Conservation (phyloP, 2,113 vertebrate species). For the human region DNA sequence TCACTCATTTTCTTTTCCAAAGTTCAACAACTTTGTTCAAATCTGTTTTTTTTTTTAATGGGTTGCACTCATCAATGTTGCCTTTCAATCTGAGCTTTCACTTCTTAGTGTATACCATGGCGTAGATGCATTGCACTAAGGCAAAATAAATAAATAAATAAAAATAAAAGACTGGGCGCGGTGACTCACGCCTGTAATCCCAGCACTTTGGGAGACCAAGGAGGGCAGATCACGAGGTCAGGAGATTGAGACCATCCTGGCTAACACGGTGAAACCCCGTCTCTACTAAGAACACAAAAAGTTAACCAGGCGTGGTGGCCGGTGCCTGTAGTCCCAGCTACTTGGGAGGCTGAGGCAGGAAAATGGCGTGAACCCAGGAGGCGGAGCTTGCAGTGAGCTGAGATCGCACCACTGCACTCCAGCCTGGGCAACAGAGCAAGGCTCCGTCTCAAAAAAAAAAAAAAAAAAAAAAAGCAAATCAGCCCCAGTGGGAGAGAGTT, state of each 20-base stretch:
- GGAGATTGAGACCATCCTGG: too few relatives aligned
- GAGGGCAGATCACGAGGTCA: too few relatives aligned
- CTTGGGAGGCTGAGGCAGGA: too few relatives aligned
- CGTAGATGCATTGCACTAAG: not conserved
- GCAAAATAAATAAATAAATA: not conserved
- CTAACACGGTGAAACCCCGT: too few relatives aligned
- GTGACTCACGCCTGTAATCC: too few relatives aligned
- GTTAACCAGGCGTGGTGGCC: too few relatives aligned
- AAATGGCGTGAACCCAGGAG: rapidly evolving
- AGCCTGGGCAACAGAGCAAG: too few relatives aligned
- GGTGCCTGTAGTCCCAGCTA: too few relatives aligned
- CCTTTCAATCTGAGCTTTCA: not conserved
- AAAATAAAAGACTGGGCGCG: not conserved
- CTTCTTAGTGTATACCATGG: not conserved
- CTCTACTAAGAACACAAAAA: too few relatives aligned
- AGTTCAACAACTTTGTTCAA: slow-evolving; percentile 23
- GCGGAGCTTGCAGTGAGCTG: too few relatives aligned
- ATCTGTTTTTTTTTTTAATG: not conserved
- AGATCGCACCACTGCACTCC: too few relatives aligned
- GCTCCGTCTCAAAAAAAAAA: not conserved
- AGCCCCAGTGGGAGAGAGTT: slow-evolving; percentile 22
- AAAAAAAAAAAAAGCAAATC: not conserved
- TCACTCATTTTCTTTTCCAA: not conserved
- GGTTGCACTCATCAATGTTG: not conserved
- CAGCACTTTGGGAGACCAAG: too few relatives aligned